phyloP scores from a whole-genome alignment of 2,888 invertebrate genomes.

The Leptopilina drosophilae region DNA sequence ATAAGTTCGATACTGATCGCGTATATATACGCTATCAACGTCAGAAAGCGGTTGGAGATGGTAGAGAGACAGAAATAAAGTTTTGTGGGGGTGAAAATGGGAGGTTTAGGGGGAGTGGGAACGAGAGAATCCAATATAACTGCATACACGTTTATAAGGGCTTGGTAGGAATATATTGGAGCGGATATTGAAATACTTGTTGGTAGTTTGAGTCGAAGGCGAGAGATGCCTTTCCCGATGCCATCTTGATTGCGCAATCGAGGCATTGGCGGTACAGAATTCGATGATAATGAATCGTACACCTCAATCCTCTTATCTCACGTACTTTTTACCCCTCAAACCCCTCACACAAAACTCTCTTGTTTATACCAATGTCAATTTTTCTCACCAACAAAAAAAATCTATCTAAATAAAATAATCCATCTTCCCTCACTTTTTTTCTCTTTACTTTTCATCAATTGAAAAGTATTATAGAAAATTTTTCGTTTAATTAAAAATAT shows the following conservation, averaged over 20 bases:
- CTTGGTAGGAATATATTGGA: slow-evolving; percentile 74
- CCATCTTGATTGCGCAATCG: slow-evolving; percentile 75
- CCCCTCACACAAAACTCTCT: not conserved
- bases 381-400: not conserved
- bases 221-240: slow-evolving; percentile 74
- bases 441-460: no score
- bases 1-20: slow-evolving; percentile 18
- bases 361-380: slow-evolving; percentile 10
- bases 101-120: slow-evolving; percentile 1
- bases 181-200: slow-evolving; percentile 76
- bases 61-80: slow-evolving; percentile 32
- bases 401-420: not conserved
- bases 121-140: slow-evolving; percentile 72
- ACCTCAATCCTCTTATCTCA: slow-evolving; percentile 57
- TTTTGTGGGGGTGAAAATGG: not conserved
- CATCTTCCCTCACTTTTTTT: no score
- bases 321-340: not conserved
- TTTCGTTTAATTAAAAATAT: no score
- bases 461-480: no score
- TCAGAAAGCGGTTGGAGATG: not conserved
- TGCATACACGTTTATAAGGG: slow-evolving; percentile 73
- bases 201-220: slow-evolving; percentile 75
- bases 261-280: slow-evolving; percentile 68
- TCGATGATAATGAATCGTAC: slow-evolving; percentile 71
- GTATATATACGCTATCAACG: slow-evolving; percentile 16